phyloP scores from a whole-genome alignment of 2,113 vertebrate species.

The Xiphophorus couchianus region DNA sequence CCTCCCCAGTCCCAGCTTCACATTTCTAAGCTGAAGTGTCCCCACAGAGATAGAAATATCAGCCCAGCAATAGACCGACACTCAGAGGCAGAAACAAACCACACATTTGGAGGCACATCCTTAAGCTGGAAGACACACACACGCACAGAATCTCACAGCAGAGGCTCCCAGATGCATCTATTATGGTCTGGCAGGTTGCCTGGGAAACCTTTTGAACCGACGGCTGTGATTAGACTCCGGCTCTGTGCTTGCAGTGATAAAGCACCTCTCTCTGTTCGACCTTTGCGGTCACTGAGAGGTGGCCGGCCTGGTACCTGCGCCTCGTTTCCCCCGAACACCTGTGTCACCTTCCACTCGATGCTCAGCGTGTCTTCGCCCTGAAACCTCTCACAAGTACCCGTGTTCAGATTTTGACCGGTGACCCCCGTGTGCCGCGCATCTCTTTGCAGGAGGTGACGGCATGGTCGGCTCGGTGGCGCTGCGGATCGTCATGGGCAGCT shows the following conservation, averaged over 20 bases:
- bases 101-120: not conserved
- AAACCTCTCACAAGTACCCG: not conserved
- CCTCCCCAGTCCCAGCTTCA: not conserved
- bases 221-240: conserved; percentile 11
- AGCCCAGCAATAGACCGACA: not conserved
- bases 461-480: conserved; percentile 89
- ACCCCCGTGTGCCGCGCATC: not conserved
- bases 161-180: conserved; percentile 24
- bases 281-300: not conserved
- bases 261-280: not conserved
- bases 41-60: not conserved
- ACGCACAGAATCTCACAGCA: not conserved
- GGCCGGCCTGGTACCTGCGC: conserved; percentile 8
- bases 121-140: not conserved
- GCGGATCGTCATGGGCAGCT: conserved; percentile 98
- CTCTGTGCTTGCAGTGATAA: conserved; percentile 5
- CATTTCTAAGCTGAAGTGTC: not conserved
- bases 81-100: not conserved
- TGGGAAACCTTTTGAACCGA: conserved; percentile 51
- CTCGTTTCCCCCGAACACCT: not conserved
- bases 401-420: not conserved
- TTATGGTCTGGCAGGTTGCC: conserved; percentile 63
- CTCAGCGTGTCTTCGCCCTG: not conserved
- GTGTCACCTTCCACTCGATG: not conserved
- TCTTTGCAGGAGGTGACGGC: conserved; percentile 85